Conservation (phyloP, 1,140 invertebrate genomes). For the Drosophila rufa region DNA sequence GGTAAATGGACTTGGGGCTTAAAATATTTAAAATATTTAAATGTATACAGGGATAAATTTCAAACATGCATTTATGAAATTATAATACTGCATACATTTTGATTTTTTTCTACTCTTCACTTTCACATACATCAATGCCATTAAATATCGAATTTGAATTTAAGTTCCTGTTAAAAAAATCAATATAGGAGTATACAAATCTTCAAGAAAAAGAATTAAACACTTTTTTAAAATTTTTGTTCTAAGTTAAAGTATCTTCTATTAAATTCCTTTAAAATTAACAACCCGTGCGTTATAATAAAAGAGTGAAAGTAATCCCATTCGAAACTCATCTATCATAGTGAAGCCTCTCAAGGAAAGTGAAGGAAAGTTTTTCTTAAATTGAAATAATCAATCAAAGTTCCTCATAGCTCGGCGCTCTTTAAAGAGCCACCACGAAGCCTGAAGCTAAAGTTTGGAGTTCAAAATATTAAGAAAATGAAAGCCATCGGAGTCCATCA, state of each 20-base stretch:
- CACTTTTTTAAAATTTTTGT: background rate
- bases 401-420: background rate
- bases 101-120: too few species aligned
- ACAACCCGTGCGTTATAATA: background rate
- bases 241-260: background rate
- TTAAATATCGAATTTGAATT: too few species aligned
- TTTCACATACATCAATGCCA: too few species aligned
- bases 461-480: slow-evolving; percentile 10
- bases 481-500: slow-evolving; percentile 34
- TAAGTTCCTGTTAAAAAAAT: too few species aligned
- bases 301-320: slow-evolving; percentile 42
- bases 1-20: background rate
- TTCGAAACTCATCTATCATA: slow-evolving; percentile 47
- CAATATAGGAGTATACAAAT: too few species aligned
- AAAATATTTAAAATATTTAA: background rate
- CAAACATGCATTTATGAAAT: too few species aligned
- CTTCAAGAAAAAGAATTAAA: too few species aligned
- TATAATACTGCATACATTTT: too few species aligned
- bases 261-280: slow-evolving; percentile 11
- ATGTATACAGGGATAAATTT: too few species aligned
- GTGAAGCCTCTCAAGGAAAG: slow-evolving; percentile 18
- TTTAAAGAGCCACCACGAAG: slow-evolving; percentile 3
- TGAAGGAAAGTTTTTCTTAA: slow-evolving; percentile 47
- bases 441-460: slow-evolving; percentile 3
- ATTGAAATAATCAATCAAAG: slow-evolving; percentile 77